Percentiles rank a stretch among this genome's conserved stretches.
These are phyloP conservation scores for Dasypus novemcinctus DNA, from an alignment of 2,113 vertebrate genomes.

Conservation along the genomic window DNA sequence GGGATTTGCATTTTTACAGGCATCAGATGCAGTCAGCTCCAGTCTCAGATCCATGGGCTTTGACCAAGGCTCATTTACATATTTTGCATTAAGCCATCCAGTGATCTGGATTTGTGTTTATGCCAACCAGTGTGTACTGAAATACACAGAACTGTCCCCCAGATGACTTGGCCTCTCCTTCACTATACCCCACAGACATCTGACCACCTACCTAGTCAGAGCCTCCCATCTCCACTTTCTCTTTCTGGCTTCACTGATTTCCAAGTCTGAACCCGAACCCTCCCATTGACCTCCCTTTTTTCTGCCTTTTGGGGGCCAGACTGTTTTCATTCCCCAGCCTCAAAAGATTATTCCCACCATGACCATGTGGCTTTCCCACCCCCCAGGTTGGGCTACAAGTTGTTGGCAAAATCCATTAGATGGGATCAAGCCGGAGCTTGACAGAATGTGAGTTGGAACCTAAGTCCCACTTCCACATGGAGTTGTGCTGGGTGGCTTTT, in stretches of 20 bases:
- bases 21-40: not conserved
- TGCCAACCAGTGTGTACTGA: not conserved
- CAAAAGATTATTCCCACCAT: not conserved
- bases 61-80: not conserved
- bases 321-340: not conserved
- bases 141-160: not conserved
- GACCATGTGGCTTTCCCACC: not conserved
- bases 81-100: not conserved
- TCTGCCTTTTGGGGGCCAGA: not conserved
- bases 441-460: not conserved
- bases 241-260: not conserved
- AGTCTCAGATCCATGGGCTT: not conserved
- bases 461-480: accelerated
- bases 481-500: not conserved
- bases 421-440: accelerated
- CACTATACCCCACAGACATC: accelerated
- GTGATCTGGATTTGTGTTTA: not conserved
- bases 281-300: not conserved
- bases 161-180: not conserved
- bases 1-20: not conserved
- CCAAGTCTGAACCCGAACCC: not conserved
- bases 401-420: not conserved
- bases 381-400: not conserved
- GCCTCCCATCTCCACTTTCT: not conserved
- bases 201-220: too few relatives aligned